phyloP scores from a whole-genome alignment of 1,140 invertebrate species.

The Drosophila kohkoa region DNA sequence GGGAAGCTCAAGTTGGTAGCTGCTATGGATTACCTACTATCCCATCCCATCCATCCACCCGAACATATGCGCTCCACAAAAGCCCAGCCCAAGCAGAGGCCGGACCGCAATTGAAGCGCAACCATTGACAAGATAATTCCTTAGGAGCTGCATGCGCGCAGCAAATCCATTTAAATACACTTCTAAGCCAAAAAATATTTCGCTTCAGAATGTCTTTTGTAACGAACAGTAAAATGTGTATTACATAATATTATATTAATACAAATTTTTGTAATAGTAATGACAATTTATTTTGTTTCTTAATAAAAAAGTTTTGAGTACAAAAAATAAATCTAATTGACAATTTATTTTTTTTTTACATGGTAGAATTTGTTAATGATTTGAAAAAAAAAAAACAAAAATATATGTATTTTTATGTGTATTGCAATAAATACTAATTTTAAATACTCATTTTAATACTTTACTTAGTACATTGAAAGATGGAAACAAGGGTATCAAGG shows the following conservation, averaged over 20 bases:
- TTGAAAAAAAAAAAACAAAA: no score
- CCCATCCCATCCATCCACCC: constrained; percentile 8
- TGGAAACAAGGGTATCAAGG: background rate
- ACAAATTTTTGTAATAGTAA: no score
- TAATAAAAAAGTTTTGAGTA: no score
- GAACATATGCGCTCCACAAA: constrained; percentile 24
- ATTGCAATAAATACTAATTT: no score
- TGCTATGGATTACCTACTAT: constrained; percentile 23
- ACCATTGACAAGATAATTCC: constrained; percentile 80
- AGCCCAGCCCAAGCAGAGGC: constrained; percentile 49
- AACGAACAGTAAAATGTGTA: background rate
- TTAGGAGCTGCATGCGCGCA: constrained; percentile 70
- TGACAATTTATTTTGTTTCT: no score
- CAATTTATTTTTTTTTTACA: no score
- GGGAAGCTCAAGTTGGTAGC: constrained; percentile 37
- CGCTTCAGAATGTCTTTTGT: background rate
- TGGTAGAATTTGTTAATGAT: no score
- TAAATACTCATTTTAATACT: no score
- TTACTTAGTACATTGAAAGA: no score
- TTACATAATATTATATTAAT: no score
- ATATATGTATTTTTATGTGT: no score
- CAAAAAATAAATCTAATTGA: no score
- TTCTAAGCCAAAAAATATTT: constrained; percentile 5
- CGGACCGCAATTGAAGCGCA: constrained; percentile 73
- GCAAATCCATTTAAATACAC: constrained; percentile 65